Evolutionary conservation across 2,888 invertebrate species (phyloP), one percentile per base, ranked within the genome.

Genomic region (Nyleta sp.): DNA sequence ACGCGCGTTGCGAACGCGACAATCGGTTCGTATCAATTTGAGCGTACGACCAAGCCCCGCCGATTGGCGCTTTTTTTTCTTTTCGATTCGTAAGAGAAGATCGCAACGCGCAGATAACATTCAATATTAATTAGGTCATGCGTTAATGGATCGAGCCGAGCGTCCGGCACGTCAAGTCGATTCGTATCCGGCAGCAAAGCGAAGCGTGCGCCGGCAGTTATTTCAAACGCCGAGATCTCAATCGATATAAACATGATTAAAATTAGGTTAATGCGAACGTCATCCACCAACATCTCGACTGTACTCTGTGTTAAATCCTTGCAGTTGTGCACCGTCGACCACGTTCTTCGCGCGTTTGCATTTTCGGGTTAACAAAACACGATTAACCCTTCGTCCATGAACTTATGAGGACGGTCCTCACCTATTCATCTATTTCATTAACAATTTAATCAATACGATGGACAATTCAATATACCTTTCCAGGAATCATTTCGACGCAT

Each of bases 201-300:
- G 62, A 74, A 71, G 70, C 76, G 76, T 50, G 64, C 68, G 64
- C 24, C 35, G 60, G 20, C 71, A 55, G 70, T 80, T 77, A 74
- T 74, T 76, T 70, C 55, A 46, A 62, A 52, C 52, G 44, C 22
- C 44, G 38, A 59, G 74, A 80, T 80, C 73, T 53, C 71, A 52
- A 74, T 80, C 65, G 55, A 65, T 67, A 71, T 53, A 53, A 74
- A 74, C 67, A 40, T 33, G 57, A 74, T 77, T 71, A 67, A 65
- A 77, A 80, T 80, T 74, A 53, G 77, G 77, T 77, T 80, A 80
- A 75, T 64, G 72, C 50, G 57, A 72, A 68, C 52, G 62, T 79
- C 68, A 75, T 75, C 68, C 11, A n/a, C 15, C 17, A 53, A 44
- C 55, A 24, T 20, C 64, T 52, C 57, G 31, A 11, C 52, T 40